Conservation (phyloP, 2,113 vertebrate genomes). For the Microtus ochrogaster region DNA sequence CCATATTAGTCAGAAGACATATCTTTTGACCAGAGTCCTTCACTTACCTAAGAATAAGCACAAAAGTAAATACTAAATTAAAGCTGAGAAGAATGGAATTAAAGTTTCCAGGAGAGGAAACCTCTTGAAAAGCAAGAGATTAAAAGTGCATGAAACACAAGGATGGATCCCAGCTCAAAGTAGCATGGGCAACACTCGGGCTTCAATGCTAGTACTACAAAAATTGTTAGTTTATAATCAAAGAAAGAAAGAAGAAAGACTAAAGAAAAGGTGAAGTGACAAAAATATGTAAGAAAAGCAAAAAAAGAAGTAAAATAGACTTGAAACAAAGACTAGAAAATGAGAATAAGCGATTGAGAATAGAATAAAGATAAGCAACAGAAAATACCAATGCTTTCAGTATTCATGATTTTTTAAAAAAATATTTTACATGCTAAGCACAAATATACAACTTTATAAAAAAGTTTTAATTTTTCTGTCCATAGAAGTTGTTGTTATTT, state of each 20-base stretch:
- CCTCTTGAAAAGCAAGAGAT: neutral
- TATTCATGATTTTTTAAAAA: neutral
- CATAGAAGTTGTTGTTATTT: neutral
- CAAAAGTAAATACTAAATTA: neutral
- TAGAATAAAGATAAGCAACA: neutral
- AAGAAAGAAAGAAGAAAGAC: neutral
- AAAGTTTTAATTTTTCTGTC: neutral
- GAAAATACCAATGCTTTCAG: rapidly evolving
- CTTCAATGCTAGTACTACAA: neutral
- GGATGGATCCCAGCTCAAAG: neutral
- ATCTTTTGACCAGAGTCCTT: neutral
- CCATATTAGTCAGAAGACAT: neutral
- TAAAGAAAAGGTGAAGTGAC: neutral
- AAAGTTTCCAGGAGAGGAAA: neutral
- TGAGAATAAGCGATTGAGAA: neutral
- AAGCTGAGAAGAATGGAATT: neutral
- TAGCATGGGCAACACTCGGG: too few relatives aligned
- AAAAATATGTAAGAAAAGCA: neutral
- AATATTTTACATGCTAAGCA: neutral
- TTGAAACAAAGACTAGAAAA: neutral
- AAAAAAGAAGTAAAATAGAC: neutral
- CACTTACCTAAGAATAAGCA: neutral
- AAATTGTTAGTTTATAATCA: neutral
- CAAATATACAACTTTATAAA: neutral
- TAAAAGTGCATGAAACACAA: neutral